Evolutionary conservation across 2,113 vertebrate species (phyloP).

Genomic region (Alethe diademata): DNA sequence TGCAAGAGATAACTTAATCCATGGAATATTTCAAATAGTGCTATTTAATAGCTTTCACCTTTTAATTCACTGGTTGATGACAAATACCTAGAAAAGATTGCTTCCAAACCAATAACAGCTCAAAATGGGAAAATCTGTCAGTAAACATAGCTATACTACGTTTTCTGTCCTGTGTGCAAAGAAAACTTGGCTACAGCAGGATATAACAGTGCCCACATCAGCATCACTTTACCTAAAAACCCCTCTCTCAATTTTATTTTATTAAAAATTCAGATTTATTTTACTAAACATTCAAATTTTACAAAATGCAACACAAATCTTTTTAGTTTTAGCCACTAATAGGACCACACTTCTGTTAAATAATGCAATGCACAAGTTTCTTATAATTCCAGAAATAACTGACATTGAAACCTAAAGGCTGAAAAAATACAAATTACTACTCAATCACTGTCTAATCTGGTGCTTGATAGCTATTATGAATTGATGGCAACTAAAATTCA

Average conservation of each 20-base stretch:
- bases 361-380: not conserved
- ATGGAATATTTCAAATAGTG: not conserved
- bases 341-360: not conserved
- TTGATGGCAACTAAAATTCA: not conserved
- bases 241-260: not conserved
- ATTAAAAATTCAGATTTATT: not conserved
- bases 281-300: not conserved
- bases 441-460: not conserved
- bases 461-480: not conserved
- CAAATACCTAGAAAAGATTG: not conserved
- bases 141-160: accelerated
- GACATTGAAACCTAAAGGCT: not conserved
- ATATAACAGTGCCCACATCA: accelerated
- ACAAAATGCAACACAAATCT: not conserved
- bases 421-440: not conserved
- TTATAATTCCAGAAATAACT: not conserved
- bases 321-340: not conserved
- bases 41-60: not conserved
- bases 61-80: not conserved
- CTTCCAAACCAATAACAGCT: not conserved
- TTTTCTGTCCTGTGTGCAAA: not conserved
- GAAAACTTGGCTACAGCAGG: not conserved
- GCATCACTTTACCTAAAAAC: not conserved
- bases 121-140: not conserved
- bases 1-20: accelerated